Percentiles rank a stretch among this genome's conserved stretches.
phyloP scores from a whole-genome alignment of 2,113 vertebrate genomes.

The Chiloscyllium plagiosum region DNA sequence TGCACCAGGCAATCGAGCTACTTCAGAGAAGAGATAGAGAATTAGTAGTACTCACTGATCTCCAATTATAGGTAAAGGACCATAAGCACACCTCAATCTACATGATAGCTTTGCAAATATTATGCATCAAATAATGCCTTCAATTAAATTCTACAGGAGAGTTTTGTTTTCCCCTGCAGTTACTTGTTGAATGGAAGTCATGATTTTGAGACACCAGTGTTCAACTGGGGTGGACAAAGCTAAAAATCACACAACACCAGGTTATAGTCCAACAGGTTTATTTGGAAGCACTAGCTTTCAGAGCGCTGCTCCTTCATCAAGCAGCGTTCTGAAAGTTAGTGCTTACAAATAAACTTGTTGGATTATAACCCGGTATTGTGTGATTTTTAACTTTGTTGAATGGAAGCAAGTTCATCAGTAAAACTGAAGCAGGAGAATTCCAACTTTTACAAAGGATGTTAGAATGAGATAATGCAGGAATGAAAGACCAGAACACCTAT shows the following conservation, averaged over 20 bases:
- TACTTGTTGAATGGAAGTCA: not conserved
- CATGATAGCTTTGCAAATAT: not conserved
- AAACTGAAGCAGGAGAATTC: not conserved
- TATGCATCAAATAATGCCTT: not conserved
- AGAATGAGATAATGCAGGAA: not conserved
- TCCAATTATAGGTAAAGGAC: not conserved
- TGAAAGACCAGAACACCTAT: not conserved
- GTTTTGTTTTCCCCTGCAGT: not conserved
- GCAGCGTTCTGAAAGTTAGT: no score
- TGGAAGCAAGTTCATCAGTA: not conserved
- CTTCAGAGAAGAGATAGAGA: not conserved
- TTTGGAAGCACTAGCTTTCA: no score
- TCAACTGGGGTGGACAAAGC: no score
- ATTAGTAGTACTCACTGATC: not conserved
- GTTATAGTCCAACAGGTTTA: no score
- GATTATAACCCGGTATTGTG: no score
- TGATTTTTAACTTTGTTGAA: not conserved
- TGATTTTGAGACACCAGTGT: no score
- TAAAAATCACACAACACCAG: no score
- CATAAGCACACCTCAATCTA: not conserved
- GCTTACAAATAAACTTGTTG: no score
- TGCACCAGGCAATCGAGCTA: not conserved
- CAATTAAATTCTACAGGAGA: not conserved
- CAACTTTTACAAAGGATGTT: not conserved
- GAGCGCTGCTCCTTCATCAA: no score